Base-by-base conservation (phyloP, 2,888 invertebrate genomes). In the Lamellibrachia columna region DNA sequence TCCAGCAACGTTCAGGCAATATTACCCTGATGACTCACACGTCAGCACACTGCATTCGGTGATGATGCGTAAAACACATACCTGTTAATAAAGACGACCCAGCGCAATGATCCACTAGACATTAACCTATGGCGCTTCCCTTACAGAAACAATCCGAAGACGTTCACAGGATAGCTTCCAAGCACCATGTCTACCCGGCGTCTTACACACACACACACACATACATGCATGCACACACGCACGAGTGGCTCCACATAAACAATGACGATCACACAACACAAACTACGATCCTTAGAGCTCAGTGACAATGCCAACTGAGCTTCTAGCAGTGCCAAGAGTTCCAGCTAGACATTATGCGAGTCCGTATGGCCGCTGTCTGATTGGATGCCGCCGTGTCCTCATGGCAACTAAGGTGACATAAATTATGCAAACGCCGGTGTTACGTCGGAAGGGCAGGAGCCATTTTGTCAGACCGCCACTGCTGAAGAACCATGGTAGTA, bases 351-450 rank as follows among this genome's bases (percentile, higher is more conserved):
- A 75, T 75, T 75, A 75, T 75, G 75, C 22, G 22, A 15, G 15
- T n/a, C 22, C n/a, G 75, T n/a, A 75, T 4, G 6, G 75, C 6
- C 15, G 22, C 11, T n/a, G 75, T 75, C 3, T 75, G 75, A 75
- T 75, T 75, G 75, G 75, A 15, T n/a, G n/a, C 75, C 22, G 75
- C 15, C 15, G 75, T 75, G 75, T 75, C 75, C 75, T 75, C 75
- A 75, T 75, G 75, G 75, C 75, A 75, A 75, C 75, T 22, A 15
- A 75, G 75, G 75, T 75, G 75, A 75, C 75, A 75, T 75, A 75
- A 75, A 75, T 75, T 75, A 75, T 75, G 75, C 75, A 75, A 75
- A 75, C 22, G 22, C 75, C 75, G 75, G 75, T n/a, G 22, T 75
- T 75, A 75, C 75, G 22, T 75, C 22, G 75, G 22, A 75, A 15